Conservation (phyloP, 2,113 vertebrate genomes). For the Pteronura brasiliensis region DNA sequence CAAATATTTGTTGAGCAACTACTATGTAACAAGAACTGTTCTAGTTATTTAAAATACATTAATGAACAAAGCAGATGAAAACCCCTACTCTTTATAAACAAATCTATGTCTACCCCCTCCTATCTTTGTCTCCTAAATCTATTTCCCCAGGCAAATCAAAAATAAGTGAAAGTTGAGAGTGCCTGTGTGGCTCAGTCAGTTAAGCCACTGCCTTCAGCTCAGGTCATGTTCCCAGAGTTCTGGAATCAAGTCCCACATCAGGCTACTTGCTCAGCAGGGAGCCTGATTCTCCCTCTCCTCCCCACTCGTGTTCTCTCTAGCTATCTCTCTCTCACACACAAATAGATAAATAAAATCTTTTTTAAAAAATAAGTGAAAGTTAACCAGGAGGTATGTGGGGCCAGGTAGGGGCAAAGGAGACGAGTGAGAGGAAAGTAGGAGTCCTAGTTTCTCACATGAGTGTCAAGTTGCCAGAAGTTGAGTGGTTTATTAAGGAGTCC, state of each 20-base stretch:
- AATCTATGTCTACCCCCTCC: background rate
- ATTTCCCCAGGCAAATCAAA: background rate
- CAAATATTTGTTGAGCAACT: background rate
- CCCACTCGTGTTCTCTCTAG: too few species aligned
- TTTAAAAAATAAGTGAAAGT: background rate
- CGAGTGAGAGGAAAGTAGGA: background rate
- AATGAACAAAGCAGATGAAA: background rate
- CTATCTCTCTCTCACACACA: too few species aligned
- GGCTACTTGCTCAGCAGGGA: too few species aligned
- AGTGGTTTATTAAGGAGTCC: constrained; percentile 2
- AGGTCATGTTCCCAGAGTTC: too few species aligned
- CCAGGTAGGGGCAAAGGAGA: background rate
- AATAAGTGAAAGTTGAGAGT: background rate
- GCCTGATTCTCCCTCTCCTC: too few species aligned
- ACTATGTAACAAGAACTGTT: background rate
- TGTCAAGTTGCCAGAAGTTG: constrained; percentile 50
- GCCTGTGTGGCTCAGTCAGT: too few species aligned
- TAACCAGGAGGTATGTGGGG: background rate
- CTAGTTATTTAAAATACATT: background rate
- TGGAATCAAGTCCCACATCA: too few species aligned
- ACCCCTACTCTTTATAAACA: background rate
- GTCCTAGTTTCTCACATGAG: background rate
- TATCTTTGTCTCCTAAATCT: background rate
- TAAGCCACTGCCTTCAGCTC: too few species aligned
- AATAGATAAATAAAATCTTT: too few species aligned